phyloP scores from a whole-genome alignment of 2,888 invertebrate species.

The Antheraea assamensis region DNA sequence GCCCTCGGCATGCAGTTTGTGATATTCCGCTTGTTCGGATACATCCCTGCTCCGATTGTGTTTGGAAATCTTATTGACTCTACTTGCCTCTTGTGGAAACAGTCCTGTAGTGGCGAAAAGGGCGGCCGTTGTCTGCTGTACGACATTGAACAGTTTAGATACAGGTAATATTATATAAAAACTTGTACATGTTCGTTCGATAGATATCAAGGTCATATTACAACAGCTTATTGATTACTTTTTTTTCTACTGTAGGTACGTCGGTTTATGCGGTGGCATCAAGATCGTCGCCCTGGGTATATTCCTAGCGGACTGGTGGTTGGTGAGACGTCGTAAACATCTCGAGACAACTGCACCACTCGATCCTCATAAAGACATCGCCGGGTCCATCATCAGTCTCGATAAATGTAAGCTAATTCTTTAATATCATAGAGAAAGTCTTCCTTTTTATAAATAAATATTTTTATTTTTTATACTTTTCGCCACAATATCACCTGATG shows the following conservation, averaged over 20 bases:
- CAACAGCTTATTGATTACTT: background rate
- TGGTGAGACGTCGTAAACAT: conserved; percentile 88
- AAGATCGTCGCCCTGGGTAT: conserved; percentile 93
- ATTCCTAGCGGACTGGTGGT: conserved; percentile 94
- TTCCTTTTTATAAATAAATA: too few relatives aligned
- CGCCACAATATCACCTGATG: too few relatives aligned
- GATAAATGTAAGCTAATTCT: conserved; percentile 87
- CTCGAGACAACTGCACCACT: conserved; percentile 83
- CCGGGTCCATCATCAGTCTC: conserved; percentile 91
- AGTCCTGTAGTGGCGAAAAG: conserved; percentile 90
- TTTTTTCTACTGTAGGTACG: conserved; percentile 83
- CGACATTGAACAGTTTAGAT: conserved; percentile 96
- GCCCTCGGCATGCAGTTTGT: conserved; percentile 99
- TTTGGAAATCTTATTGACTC: conserved; percentile 98
- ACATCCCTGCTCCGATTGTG: conserved; percentile 97
- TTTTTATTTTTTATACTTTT: too few relatives aligned
- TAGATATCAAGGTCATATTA: background rate
- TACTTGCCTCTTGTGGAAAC: conserved; percentile 95
- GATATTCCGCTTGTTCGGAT: conserved; percentile 94
- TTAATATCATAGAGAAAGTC: background rate
- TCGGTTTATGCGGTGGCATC: conserved; percentile 94
- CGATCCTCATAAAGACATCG: conserved; percentile 82
- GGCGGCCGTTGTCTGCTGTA: conserved; percentile 95
- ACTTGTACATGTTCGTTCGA: background rate
- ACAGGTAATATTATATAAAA: conserved; percentile 81